phyloP scores from a whole-genome alignment of 1,140 invertebrate species.

The Heterodera schachtii region DNA sequence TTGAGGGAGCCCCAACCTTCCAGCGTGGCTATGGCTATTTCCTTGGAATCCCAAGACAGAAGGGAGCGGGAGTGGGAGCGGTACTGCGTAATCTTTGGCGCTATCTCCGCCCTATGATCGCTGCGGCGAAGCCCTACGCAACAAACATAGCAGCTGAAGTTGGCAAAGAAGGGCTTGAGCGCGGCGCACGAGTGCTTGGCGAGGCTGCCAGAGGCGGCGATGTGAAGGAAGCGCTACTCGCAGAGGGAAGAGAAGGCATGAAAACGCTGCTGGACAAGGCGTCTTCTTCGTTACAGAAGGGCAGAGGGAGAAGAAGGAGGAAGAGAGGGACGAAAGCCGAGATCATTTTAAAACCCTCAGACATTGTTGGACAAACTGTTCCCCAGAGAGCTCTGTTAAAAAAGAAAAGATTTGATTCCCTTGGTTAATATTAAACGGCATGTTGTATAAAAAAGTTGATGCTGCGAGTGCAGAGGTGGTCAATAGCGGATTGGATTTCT shows the following conservation, averaged over 20 bases:
- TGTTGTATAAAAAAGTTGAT: constrained; percentile 15
- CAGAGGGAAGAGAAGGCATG: constrained; percentile 4
- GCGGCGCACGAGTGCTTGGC: background rate
- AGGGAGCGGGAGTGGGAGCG: background rate
- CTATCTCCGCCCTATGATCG: constrained; percentile 1
- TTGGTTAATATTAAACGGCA: background rate
- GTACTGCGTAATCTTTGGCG: constrained; percentile 16
- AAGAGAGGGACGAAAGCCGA: background rate
- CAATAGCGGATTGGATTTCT: background rate
- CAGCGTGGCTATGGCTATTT: constrained; percentile 22
- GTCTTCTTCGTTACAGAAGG: background rate
- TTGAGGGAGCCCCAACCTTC: background rate
- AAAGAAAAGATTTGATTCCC: background rate
- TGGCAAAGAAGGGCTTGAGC: background rate
- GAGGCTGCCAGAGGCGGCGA: background rate
- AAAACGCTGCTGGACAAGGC: constrained; percentile 12
- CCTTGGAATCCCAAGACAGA: background rate
- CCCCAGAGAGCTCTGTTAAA: background rate
- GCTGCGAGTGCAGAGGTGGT: background rate
- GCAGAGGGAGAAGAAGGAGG: background rate
- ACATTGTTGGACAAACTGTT: background rate
- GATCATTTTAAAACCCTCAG: background rate
- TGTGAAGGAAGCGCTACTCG: background rate
- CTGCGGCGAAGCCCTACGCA: background rate
- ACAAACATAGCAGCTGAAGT: background rate